Evolutionary conservation across 2,888 invertebrate species (phyloP), one percentile per base, ranked within the genome.

Genomic region (Drosophila ustulata): DNA sequence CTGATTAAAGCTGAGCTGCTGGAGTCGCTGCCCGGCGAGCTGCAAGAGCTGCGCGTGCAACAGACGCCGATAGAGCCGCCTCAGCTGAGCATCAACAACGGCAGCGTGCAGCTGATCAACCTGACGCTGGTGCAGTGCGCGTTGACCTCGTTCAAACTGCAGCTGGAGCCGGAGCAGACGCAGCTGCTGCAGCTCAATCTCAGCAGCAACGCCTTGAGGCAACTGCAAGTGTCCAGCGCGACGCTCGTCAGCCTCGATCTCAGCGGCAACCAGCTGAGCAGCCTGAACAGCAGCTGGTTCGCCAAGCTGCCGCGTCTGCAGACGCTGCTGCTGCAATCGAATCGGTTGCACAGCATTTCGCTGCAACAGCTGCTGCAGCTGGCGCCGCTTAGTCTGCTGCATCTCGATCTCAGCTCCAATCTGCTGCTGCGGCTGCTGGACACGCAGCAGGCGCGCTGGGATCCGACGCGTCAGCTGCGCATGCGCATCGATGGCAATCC

Each of bases 401-500:
- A 50, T 6, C 59, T 90, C 1, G 90, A 91, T 46, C 9, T 91
- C 23, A 79, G 89, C 11, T 72, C 46, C 11, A 91, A 91, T 72
- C 43, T 66, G 5, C 59, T 91, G 47, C 34, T 71, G 59, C 62
- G 64, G 0, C 55, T 91, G 1, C 68, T 66, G 2, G 84, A 80
- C 1, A 67, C 64, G 4, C 56, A 69, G 3, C 46, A 37, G 1
- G 67, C 68, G 5, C 55, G 2, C 18, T 59, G 68, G 43, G 43
- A 75, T 7, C 75, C 63, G 11, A 45, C 63, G 5, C 67, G 56
- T 28, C 71, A 82, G 47, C 52, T 89, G 26, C 86, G 76, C n/a
- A 75, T 92, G 4, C 65, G 74, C 5, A 89, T 91, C 61, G 90
- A 92, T 71, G 83, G 67, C 1, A 92, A 92, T 82, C 91, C 90